These are phyloP conservation scores for Sylvietta virens DNA, from an alignment of 2,113 vertebrate species.

Conservation along the genomic window DNA sequence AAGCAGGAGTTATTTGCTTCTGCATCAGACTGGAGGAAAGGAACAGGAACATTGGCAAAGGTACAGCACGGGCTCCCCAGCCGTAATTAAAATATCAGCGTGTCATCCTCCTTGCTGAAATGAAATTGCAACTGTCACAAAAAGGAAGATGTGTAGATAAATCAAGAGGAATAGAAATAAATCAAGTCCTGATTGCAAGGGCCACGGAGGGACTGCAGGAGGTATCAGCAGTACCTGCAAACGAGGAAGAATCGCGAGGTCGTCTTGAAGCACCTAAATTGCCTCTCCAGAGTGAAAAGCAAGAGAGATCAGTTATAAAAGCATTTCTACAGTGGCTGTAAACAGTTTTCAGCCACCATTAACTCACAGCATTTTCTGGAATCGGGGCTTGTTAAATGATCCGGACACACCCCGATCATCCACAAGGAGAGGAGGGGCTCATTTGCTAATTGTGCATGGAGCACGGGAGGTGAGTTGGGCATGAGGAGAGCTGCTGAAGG, in stretches of 20 bases:
- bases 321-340: not conserved
- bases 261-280: not conserved
- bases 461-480: not conserved
- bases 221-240: not conserved
- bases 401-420: fast-evolving
- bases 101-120: not conserved
- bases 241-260: not conserved
- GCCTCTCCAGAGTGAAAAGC: not conserved
- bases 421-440: not conserved
- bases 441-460: fast-evolving
- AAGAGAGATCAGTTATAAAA: not conserved
- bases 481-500: not conserved
- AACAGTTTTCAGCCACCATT: not conserved
- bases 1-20: not conserved
- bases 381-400: not conserved
- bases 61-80: not conserved
- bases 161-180: not conserved
- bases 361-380: not conserved
- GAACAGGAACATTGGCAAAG: not conserved
- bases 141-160: not conserved
- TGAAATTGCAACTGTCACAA: not conserved
- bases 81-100: not conserved
- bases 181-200: not conserved
- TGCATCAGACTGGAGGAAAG: not conserved
- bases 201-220: not conserved